Conservation (phyloP, 2,888 invertebrate genomes). For the Odontomyia ornata region DNA sequence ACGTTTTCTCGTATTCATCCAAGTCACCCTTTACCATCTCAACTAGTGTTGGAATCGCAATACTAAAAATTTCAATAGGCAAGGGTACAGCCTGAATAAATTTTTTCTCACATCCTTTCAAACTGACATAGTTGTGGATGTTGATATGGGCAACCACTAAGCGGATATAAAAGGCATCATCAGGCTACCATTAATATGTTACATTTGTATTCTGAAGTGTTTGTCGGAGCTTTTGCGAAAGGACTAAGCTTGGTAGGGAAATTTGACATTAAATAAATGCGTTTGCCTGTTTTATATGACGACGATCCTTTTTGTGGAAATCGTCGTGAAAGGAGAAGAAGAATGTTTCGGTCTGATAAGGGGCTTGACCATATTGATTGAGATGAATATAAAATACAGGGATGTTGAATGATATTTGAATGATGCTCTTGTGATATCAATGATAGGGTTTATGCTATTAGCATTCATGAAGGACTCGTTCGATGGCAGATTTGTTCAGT, state of each 20-base stretch:
- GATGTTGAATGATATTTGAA: not conserved
- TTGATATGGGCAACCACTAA: constrained; percentile 25
- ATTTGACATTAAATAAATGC: not conserved
- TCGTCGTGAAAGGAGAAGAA: not conserved
- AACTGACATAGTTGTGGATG: not conserved
- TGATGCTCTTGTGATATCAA: not conserved
- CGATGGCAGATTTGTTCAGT: no score
- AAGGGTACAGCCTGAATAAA: not conserved
- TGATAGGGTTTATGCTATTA: not conserved
- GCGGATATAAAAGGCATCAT: constrained; percentile 17
- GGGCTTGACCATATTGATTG: not conserved
- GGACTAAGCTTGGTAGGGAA: not conserved
- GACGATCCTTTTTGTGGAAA: not conserved
- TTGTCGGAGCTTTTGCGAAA: not conserved
- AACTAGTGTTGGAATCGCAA: not conserved
- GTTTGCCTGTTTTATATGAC: not conserved
- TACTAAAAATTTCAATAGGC: not conserved
- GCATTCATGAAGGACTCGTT: no score
- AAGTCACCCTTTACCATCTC: not conserved
- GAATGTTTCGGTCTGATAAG: constrained; percentile 6
- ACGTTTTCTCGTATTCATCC: constrained; percentile 1
- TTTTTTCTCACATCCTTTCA: not conserved
- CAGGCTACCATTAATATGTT: constrained; percentile 16
- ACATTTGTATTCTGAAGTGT: not conserved
- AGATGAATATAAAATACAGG: not conserved